Base-by-base conservation (phyloP, 1,140 invertebrate species). In the Nebria ingens region DNA sequence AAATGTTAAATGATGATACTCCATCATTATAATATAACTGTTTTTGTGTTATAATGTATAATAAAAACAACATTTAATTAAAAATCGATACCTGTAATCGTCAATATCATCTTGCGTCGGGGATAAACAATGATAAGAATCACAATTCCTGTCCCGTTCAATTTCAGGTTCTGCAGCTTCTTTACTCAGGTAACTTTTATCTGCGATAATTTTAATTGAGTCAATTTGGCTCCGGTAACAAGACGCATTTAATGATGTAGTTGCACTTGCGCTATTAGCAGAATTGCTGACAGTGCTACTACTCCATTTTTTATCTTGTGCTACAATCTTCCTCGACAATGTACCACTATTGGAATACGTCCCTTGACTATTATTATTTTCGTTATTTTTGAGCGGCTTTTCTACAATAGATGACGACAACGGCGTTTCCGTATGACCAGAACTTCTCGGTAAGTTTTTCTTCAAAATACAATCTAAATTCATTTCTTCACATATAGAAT, bases 121-220 rank as follows among this genome's bases (percentile, higher is more conserved):
- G 51, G 56, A 59, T 57, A 64, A 59, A 57, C 58, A 64, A 22
- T 61, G 60, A 54, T 64, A 64, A 50, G 64, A 60, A 23, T 58
- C 29, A 25, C 61, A 56, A 55, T 52, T 61, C 51, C 22, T 59
- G 38, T 34, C 56, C 57, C 17, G 51, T 53, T 19, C 3, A 12
- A 53, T 2, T 12, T 20, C 15, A 56, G 21, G 2, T n/a, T n/a
- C n/a, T 4, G 21, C 19, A 11, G 9, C n/a, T 17, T 25, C 12
- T 21, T 49, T 22, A 51, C 49, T 49, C n/a, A 23, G 17, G 13
- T n/a, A 40, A 19, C 29, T 15, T 23, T 54, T 19, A 4, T 54
- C 52, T 11, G 2, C 19, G 3, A 4, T 25, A 21, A 15, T 34
- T 17, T 23, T 34, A 15, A 29, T 13, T 40, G 21, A 13, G 12